These are phyloP conservation scores for Paraescarpia echinospica DNA, from an alignment of 1,140 invertebrate species.

Conservation along the genomic window DNA sequence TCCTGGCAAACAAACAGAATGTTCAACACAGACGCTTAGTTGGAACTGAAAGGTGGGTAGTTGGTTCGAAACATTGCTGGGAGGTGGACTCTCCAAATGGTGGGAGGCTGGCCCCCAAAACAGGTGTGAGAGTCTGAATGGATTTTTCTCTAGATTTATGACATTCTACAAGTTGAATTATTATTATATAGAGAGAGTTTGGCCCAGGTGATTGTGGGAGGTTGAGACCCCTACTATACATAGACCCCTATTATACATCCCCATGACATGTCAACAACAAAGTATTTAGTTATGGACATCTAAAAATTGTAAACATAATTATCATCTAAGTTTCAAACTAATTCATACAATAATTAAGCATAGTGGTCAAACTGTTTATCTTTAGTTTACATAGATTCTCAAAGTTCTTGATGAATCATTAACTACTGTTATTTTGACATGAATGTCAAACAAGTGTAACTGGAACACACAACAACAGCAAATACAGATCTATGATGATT, in stretches of 20 bases:
- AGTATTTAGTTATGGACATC: background rate
- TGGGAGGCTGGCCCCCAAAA: too few species aligned
- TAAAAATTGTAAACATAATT: conserved; percentile 18
- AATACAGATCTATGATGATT: too few species aligned
- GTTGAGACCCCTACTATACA: too few species aligned
- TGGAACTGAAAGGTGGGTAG: too few species aligned
- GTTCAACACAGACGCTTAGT: background rate
- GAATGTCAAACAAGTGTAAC: background rate
- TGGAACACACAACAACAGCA: background rate
- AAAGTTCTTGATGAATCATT: background rate
- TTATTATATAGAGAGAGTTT: background rate
- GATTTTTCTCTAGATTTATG: too few species aligned
- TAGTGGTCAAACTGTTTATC: background rate
- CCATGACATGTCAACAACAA: conserved; percentile 7
- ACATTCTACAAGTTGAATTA: background rate
- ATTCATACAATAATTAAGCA: background rate
- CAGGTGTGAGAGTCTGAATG: too few species aligned
- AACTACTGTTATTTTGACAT: background rate
- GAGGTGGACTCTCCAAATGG: background rate
- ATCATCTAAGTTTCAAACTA: background rate
- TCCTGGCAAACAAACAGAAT: conserved; percentile 40
- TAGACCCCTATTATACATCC: too few species aligned
- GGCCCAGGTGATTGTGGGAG: too few species aligned
- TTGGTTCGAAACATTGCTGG: too few species aligned
- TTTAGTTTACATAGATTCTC: background rate